Percentiles rank a stretch among this genome's conserved stretches.
Evolutionary conservation across 2,113 vertebrate genomes (phyloP).

Genomic region (Acanthisitta chloris): DNA sequence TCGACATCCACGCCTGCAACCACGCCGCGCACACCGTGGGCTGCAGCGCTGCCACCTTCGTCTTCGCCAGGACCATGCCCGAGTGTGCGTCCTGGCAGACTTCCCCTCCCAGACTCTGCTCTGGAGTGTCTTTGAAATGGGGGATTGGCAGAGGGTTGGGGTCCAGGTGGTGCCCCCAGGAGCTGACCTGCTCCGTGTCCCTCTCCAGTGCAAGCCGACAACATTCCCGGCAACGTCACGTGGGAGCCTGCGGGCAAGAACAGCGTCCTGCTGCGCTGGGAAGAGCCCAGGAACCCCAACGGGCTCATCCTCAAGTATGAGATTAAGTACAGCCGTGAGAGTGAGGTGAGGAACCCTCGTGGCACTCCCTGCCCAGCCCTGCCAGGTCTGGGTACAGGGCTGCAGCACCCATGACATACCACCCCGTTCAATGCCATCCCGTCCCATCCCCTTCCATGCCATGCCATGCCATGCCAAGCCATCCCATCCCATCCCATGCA

Average conservation of each 20-base stretch:
- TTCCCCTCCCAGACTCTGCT: neutral
- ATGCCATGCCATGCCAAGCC: fast-evolving
- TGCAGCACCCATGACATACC: neutral
- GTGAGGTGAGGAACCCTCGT: conserved; percentile 54
- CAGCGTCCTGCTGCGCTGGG: conserved; percentile 75
- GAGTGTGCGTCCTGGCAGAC: conserved; percentile 52
- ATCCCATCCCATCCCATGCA: fast-evolving
- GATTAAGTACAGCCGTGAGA: conserved; percentile 77
- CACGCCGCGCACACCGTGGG: conserved; percentile 78
- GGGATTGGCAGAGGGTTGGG: fast-evolving
- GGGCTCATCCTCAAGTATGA: conserved; percentile 84
- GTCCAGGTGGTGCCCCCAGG: fast-evolving
- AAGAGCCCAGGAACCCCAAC: conserved; percentile 76
- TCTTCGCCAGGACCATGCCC: conserved; percentile 81
- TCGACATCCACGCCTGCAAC: conserved; percentile 84
- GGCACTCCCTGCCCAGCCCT: too few species aligned
- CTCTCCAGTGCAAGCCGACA: conserved; percentile 72
- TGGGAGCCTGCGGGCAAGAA: conserved; percentile 70
- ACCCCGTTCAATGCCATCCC: too few species aligned
- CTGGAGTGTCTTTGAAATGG: neutral
- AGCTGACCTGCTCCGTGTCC: neutral
- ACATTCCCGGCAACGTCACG: conserved; percentile 73
- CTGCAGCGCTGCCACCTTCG: conserved; percentile 80
- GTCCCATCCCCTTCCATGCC: neutral
- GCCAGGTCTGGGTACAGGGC: neutral